Conservation (phyloP, 1,140 invertebrate genomes). For the Phthorimaea operculella region DNA sequence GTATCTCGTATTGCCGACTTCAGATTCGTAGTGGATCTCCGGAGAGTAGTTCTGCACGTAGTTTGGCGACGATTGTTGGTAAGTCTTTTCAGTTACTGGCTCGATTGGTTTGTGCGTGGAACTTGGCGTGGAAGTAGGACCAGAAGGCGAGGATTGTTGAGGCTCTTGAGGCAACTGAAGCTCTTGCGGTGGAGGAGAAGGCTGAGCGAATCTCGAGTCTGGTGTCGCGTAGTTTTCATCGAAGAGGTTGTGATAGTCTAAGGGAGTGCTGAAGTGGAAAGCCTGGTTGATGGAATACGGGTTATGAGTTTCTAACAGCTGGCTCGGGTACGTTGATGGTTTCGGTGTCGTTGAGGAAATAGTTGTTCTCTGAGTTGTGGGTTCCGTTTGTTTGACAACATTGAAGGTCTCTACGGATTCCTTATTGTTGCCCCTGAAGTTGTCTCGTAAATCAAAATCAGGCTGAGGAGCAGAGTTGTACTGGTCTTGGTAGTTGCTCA, state of each 20-base stretch:
- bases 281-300: constrained; percentile 63
- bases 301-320: constrained; percentile 59
- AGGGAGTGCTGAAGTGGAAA: constrained; percentile 57
- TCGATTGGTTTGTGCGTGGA: constrained; percentile 21
- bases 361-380: constrained; percentile 25
- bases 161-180: not conserved
- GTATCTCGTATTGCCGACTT: constrained; percentile 33
- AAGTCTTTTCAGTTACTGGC: constrained; percentile 23
- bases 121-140: constrained; percentile 12
- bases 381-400: constrained; percentile 15
- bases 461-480: constrained; percentile 36
- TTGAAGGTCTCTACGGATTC: constrained; percentile 21
- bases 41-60: constrained; percentile 46
- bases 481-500: constrained; percentile 34
- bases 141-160: constrained; percentile 11
- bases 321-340: constrained; percentile 42
- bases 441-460: constrained; percentile 13
- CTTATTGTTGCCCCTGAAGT: constrained; percentile 15
- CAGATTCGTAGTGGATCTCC: constrained; percentile 49
- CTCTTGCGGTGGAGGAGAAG: constrained; percentile 14
- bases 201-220: constrained; percentile 12
- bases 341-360: constrained; percentile 30
- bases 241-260: constrained; percentile 56
- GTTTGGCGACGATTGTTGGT: constrained; percentile 28
- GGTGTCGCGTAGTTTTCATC: constrained; percentile 42